Base-by-base conservation (phyloP, 92 coral and sea anemone species). In the Plumapathes pennacea region DNA sequence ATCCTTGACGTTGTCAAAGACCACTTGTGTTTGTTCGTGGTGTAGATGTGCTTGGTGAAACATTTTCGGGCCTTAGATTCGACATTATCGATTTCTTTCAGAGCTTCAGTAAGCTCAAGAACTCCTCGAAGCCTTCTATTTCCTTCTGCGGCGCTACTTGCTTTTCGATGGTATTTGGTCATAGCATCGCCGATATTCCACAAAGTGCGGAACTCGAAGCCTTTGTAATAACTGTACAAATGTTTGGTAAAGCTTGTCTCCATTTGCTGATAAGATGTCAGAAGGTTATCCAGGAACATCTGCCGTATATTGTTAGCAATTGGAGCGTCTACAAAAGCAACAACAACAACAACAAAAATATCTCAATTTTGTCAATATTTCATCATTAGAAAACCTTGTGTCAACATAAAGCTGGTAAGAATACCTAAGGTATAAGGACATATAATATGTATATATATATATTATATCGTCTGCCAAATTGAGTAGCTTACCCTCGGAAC, bases 121-220 rank as follows among this genome's bases (percentile, higher is more conserved):
- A 25, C 56, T 5, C 56, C 56, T 0, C 17, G 19, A 6, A 50
- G 56, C n/a, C 56, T 32, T 22, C 56, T 36, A 22, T 32, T 50
- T 36, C 56, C 56, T 27, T 3, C 32, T 22, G 56, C 56, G 17
- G 32, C 29, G 15, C 29, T 36, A 50, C 36, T 50, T 32, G 56
- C 56, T 19, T 25, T 27, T 50, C 56, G 13, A 14, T 50, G 29
- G 32, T 25, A 50, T 32, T 22, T 17, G 1, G 25, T 11, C 3
- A 22, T 19, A 2, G 56, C 32, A 10, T 50, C 25, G 24, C 7
- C 15, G 15, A 17, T 15, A 2, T 26, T 11, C 58, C 58, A 51
- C 7, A 51, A 14, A 18, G 58, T 28, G 9, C 58, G 15, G 22
- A 51, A 51, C 38, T 29, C 20, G 11, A 51, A 29, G 22, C 37